Base-by-base conservation (phyloP, 2,888 invertebrate species). In the Taenaris catops region DNA sequence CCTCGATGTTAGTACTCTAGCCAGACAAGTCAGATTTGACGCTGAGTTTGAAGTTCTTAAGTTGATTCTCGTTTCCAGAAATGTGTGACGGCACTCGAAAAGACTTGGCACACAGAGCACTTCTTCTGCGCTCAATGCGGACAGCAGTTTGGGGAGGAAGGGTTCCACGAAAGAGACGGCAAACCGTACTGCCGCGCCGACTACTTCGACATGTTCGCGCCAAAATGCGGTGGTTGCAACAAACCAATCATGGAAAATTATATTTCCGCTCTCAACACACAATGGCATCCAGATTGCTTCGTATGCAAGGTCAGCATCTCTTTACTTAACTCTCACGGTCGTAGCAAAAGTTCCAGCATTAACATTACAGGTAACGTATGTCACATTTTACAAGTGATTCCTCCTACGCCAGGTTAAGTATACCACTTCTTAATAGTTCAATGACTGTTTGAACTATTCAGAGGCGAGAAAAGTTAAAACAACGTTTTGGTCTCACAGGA, bases 211-310 rank as follows among this genome's bases (percentile, higher is more conserved):
- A 95, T 97, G 94, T 99, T 98, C 79, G 99, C 98, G 3, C 98
- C 98, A 1, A 97, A 98, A 71, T 99, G 99, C 83, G 97, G 96
- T 31, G 98, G 97, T 21, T 99, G 99, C 89, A 93, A 91, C 63
- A 92, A 96, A 33, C 95, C 98, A 49, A 99, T 99, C 63, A 96
- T 97, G 93, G 96, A 97, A 84, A 98, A 98, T 80, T 99, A 98
- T 78, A 98, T 99, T 73, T 97, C 98, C 14, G 99, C 98, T 31
- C 90, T 99, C 52, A 97, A 96, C 84, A 94, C 95, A 49, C 98
- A 99, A 78, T 99, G 99, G 98, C 99, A 99, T 83, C 94, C 98
- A 4, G 96, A 98, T 69, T 99, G 99, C 86, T 99, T 99, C 88
- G 97, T 98, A 51, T 99, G 99, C 91, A 93, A 97, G 94, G 98